Conservation (phyloP, 2,113 vertebrate genomes). For the Proterorhinus semilunaris region DNA sequence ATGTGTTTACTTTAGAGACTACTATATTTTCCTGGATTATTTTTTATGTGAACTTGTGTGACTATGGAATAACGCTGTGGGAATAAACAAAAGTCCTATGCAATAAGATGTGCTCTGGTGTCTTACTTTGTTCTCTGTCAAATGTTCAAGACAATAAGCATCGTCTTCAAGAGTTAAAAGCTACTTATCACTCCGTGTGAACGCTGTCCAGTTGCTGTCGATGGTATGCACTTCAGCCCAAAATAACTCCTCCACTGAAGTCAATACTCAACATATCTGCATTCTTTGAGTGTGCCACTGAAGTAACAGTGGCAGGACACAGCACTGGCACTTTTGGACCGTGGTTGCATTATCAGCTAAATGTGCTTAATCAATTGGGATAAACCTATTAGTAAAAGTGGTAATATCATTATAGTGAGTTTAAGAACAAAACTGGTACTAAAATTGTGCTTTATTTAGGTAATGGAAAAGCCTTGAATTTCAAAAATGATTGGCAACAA, state of each 20-base stretch:
- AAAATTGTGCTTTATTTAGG: no score
- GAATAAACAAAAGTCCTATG: conserved; percentile 72
- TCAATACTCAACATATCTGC: conserved; percentile 70
- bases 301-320: conserved; percentile 26
- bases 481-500: no score
- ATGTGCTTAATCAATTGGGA: background rate
- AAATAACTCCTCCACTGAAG: conserved; percentile 71
- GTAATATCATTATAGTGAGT: no score
- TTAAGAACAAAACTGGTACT: no score
- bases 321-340: background rate
- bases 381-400: background rate
- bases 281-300: conserved; percentile 47
- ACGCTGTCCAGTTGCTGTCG: conserved; percentile 64
- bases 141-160: background rate
- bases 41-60: conserved; percentile 31
- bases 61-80: conserved; percentile 38
- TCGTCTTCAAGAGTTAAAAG: conserved; percentile 10
- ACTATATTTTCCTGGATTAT: conserved; percentile 13
- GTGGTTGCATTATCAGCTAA: background rate
- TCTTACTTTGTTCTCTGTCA: background rate
- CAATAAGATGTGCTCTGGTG: conserved; percentile 43
- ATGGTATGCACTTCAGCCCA: conserved; percentile 67
- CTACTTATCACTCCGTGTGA: conserved; percentile 15
- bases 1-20: background rate
- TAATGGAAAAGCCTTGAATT: no score